These are phyloP conservation scores for Sinopyrophorus schimmeli DNA, from an alignment of 2,888 invertebrate species.

Conservation along the genomic window DNA sequence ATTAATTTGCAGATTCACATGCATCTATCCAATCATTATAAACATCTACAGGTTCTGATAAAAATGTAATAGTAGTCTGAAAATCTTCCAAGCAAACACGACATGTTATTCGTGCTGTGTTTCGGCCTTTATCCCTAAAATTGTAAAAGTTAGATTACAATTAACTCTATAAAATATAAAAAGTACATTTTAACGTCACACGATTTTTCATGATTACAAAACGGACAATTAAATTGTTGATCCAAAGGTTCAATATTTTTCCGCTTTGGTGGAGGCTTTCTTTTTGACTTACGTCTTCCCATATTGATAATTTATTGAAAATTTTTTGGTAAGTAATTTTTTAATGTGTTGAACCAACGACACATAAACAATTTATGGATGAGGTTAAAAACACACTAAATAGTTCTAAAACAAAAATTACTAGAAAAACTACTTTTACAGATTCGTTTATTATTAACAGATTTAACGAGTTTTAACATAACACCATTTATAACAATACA, in stretches of 20 bases:
- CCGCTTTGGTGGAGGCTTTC: conserved; percentile 94
- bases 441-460: too few relatives aligned
- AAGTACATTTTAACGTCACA: conserved; percentile 99
- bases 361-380: too few relatives aligned
- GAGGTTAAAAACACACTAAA: too few relatives aligned
- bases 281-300: conserved; percentile 96
- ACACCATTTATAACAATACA: too few relatives aligned
- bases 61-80: conserved; percentile 92
- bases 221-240: conserved; percentile 97
- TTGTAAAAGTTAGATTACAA: conserved; percentile 24
- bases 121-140: conserved; percentile 91
- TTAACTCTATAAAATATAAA: conserved; percentile 9
- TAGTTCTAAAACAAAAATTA: too few relatives aligned
- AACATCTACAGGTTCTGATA: conserved; percentile 97
- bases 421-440: too few relatives aligned
- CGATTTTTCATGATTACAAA: conserved; percentile 98
- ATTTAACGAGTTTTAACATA: too few relatives aligned
- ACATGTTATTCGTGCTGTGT: conserved; percentile 93
- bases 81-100: conserved; percentile 95
- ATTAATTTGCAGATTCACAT: conserved; percentile 90
- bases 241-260: conserved; percentile 93
- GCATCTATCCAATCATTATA: conserved; percentile 99
- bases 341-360: too few relatives aligned
- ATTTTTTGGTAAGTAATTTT: too few relatives aligned
- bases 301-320: conserved; percentile 63